Evolutionary conservation across 2,888 invertebrate genomes (phyloP).

Genomic region (Apodemia mormo): DNA sequence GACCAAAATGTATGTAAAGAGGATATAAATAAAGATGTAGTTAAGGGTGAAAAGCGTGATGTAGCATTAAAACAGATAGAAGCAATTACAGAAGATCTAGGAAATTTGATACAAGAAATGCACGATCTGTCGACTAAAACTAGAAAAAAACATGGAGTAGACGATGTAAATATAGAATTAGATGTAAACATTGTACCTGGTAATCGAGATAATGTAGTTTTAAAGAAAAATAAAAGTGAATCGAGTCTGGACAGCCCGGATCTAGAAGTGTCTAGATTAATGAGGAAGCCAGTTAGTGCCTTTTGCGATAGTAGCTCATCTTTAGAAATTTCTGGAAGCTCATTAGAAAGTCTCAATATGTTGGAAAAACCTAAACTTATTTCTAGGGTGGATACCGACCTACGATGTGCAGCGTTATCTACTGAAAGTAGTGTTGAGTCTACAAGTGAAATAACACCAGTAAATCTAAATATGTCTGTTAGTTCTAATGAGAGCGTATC

Average conservation of each 20-base stretch:
- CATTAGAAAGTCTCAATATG: slow-evolving; percentile 71
- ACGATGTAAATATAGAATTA: slow-evolving; percentile 42
- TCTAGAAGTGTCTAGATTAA: slow-evolving; percentile 73
- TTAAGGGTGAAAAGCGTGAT: slow-evolving; percentile 46
- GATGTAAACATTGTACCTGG: slow-evolving; percentile 60
- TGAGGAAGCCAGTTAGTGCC: slow-evolving; percentile 67
- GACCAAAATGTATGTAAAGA: slow-evolving; percentile 45
- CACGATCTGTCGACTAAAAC: slow-evolving; percentile 56
- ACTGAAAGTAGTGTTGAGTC: slow-evolving; percentile 72
- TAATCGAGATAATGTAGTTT: slow-evolving; percentile 62
- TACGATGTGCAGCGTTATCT: slow-evolving; percentile 60
- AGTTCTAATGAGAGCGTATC: slow-evolving; percentile 77
- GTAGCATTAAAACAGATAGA: slow-evolving; percentile 63
- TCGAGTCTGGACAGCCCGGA: slow-evolving; percentile 79
- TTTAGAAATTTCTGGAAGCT: slow-evolving; percentile 74
- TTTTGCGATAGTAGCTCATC: slow-evolving; percentile 74
- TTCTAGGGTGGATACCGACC: slow-evolving; percentile 53
- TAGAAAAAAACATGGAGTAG: slow-evolving; percentile 41
- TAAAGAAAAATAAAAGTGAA: slow-evolving; percentile 78
- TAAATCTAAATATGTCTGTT: slow-evolving; percentile 68
- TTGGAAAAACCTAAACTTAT: slow-evolving; percentile 44
- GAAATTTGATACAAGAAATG: slow-evolving; percentile 67
- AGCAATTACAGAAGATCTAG: slow-evolving; percentile 66
- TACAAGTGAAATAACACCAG: slow-evolving; percentile 66
- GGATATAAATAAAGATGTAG: slow-evolving; percentile 32